Evolutionary conservation across 2,113 vertebrate genomes (phyloP).

Genomic region (Oncorhynchus clarkii): DNA sequence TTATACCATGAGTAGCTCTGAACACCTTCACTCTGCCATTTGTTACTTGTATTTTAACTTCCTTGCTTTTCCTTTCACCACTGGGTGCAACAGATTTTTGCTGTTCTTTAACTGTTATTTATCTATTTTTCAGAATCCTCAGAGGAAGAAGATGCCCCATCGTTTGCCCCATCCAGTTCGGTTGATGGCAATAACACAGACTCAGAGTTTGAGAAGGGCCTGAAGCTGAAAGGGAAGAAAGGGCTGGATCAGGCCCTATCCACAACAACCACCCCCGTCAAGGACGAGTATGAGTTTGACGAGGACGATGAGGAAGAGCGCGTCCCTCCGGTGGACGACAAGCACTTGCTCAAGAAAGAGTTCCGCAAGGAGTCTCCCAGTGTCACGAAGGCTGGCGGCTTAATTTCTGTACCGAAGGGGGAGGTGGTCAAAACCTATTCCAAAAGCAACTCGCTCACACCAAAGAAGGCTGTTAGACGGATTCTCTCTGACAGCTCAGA

Average conservation of each 20-base stretch:
- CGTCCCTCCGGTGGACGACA: conserved; percentile 94
- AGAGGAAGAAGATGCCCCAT: conserved; percentile 95
- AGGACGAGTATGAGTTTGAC: conserved; percentile 98
- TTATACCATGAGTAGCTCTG: neutral
- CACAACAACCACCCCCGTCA: conserved; percentile 83
- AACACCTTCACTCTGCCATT: neutral
- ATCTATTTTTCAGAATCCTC: conserved; percentile 83
- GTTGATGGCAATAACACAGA: conserved; percentile 99
- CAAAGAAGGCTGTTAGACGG: conserved; percentile 97
- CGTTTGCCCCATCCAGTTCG: conserved; percentile 94
- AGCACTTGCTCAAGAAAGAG: conserved; percentile 97
- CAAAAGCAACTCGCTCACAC: conserved; percentile 94
- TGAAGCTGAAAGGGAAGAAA: conserved; percentile 90
- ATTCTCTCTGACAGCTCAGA: conserved; percentile 98
- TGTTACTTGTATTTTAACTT: neutral
- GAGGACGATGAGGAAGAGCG: conserved; percentile 98
- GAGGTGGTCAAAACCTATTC: conserved; percentile 97
- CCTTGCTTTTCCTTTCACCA: neutral
- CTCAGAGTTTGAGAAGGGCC: conserved; percentile 97
- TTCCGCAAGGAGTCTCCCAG: conserved; percentile 88
- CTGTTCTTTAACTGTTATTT: neutral
- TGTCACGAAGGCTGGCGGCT: conserved; percentile 82
- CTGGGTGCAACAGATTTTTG: neutral
- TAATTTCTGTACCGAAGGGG: conserved; percentile 93
- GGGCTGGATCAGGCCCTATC: conserved; percentile 83